phyloP scores from a whole-genome alignment of 1,140 invertebrate genomes.

The roundworm (Caenorhabditis elegans) region DNA sequence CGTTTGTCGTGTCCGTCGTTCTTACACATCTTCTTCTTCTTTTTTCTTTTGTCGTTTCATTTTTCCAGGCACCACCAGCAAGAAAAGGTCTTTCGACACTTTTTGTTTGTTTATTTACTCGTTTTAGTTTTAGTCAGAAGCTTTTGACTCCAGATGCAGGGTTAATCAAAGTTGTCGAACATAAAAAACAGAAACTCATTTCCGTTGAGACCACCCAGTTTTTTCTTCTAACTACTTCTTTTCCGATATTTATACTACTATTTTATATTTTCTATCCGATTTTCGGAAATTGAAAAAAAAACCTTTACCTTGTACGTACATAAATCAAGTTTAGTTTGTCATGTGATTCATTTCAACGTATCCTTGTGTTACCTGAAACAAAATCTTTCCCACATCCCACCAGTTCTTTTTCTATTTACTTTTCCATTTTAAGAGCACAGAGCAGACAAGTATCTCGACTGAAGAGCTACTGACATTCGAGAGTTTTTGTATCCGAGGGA shows the following conservation, averaged over 20 bases:
- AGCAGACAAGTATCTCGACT: not conserved
- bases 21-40: not conserved
- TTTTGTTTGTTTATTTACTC: not conserved
- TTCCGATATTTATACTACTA: no score
- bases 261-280: no score
- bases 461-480: not conserved
- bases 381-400: not conserved
- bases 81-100: not conserved
- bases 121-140: not conserved
- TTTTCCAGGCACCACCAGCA: not conserved
- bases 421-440: constrained; percentile 10
- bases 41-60: not conserved
- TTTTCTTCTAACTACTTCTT: no score
- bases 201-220: not conserved
- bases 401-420: not conserved
- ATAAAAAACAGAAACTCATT: not conserved
- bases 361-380: not conserved
- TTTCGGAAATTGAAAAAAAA: no score
- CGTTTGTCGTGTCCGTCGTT: constrained; percentile 33
- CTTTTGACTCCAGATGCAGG: not conserved
- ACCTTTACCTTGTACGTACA: no score
- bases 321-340: no score
- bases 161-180: not conserved
- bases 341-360: no score
- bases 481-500: constrained; percentile 15